Percentiles rank a stretch among this genome's conserved stretches.
Evolutionary conservation across 2,113 vertebrate species (phyloP).

Genomic region (Danionella cerebrum): DNA sequence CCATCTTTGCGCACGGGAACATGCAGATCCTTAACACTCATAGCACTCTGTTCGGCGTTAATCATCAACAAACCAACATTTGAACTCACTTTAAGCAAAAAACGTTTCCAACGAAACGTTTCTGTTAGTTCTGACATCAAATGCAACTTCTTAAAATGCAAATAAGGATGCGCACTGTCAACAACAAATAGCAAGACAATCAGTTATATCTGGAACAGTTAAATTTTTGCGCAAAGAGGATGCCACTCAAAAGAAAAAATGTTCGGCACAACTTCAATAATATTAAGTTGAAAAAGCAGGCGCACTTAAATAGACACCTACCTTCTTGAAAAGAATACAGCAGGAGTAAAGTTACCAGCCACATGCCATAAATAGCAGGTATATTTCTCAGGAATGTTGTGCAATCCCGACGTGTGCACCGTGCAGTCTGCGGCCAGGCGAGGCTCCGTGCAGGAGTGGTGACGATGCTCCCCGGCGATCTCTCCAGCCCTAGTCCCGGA

Average conservation of each 20-base stretch:
- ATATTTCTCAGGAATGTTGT: conserved; percentile 82
- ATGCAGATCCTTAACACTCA: conserved; percentile 13
- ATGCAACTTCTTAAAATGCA: not conserved
- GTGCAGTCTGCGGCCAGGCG: conserved; percentile 67
- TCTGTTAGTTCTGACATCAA: not conserved
- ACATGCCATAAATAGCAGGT: conserved; percentile 97
- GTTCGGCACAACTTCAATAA: not conserved
- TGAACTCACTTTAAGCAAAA: not conserved
- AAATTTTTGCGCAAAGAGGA: not conserved
- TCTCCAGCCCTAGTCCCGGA: conserved; percentile 72
- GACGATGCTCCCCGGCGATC: conserved; percentile 64
- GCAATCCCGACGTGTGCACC: conserved; percentile 80
- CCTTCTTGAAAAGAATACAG: conserved; percentile 96
- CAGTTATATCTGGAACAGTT: not conserved
- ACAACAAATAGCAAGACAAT: no score
- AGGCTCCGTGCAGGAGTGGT: conserved; percentile 70
- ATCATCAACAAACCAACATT: not conserved
- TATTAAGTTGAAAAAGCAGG: not conserved
- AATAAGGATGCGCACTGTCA: not conserved
- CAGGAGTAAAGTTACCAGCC: conserved; percentile 98
- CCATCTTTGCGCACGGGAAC: conserved; percentile 31
- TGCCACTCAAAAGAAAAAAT: no score
- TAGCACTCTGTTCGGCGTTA: not conserved
- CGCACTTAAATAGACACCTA: conserved; percentile 50
- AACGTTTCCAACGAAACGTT: conserved; percentile 5